Base-by-base conservation (phyloP, 2,113 vertebrate species). In the Anas platyrhynchos region DNA sequence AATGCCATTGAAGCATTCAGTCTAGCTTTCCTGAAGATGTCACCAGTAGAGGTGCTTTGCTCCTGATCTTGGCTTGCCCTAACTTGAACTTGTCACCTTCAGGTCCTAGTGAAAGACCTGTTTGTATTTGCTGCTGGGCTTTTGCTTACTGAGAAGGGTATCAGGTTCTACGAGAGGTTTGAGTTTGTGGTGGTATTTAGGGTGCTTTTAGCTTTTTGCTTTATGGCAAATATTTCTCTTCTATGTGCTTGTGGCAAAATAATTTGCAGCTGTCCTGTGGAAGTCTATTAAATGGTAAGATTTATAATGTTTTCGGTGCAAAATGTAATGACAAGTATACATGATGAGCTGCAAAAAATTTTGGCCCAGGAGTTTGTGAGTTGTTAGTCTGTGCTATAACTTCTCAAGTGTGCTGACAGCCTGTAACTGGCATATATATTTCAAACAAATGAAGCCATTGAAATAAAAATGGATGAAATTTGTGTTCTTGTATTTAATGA, bases 301-400 rank as follows among this genome's bases (percentile, higher is more conserved):
- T 91, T 94, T 94, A 84, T 75, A 86, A 59, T 58, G 66, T 16
- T 95, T 92, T 78, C 8, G 3, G 73, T 94, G 43, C 86, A 88
- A 86, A 90, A 86, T 63, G 83, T 88, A 92, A 78, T 96, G 94
- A 78, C 86, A 94, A 92, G 61, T 78, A 23, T 68, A 84, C 38
- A 61, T 73, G 89, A 93, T 79, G 62, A 93, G 72, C 91, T 95
- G 81, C 92, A 91, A 91, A 58, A 68, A 52, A 8, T 54, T 91
- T 95, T 93, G 83, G 87, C 87, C 82, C 18, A 52, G 52, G 68
- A 75, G 34, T 89, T 55, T 86, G 69, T n/a, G 78, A 91, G 65
- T 84, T 89, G 36, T 89, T 93, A 76, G 43, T 86, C 55, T 93
- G 6, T 63, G n/a, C 81, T 74, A 29, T 94, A 96, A 92, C 44